phyloP scores from a whole-genome alignment of 2,113 vertebrate species.

The Zosterops borbonicus region DNA sequence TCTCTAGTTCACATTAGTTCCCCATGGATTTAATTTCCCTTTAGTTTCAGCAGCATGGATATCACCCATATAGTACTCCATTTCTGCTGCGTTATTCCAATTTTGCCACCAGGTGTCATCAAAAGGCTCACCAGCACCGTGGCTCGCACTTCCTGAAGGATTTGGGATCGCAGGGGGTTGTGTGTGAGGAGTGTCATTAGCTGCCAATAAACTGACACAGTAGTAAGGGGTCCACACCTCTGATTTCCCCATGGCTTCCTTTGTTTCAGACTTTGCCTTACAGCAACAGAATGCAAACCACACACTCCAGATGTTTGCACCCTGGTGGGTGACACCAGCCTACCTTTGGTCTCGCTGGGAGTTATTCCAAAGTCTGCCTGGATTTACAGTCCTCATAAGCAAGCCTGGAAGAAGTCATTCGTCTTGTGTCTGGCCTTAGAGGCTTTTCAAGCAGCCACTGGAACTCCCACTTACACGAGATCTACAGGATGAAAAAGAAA shows the following conservation, averaged over 20 bases:
- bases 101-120: slow-evolving; percentile 46
- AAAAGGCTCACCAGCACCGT: not conserved
- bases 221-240: not conserved
- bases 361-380: not conserved
- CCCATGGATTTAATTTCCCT: not conserved
- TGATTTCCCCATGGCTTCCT: not conserved
- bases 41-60: not conserved
- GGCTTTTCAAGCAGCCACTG: not conserved
- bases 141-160: fast-evolving
- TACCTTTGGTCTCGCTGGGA: not conserved
- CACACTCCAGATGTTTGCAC: not conserved
- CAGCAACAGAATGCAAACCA: not conserved
- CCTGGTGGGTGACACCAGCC: not conserved
- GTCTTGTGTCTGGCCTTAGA: not conserved
- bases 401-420: not conserved
- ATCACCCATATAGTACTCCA: fast-evolving
- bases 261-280: not conserved
- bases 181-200: not conserved
- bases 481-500: not conserved
- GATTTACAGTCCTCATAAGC: not conserved
- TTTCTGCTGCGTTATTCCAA: not conserved
- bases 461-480: not conserved
- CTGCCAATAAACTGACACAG: not conserved
- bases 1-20: not conserved
- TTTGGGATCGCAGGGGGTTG: not conserved